These are phyloP conservation scores for Diabrotica virgifera DNA, from an alignment of 1,140 invertebrate species.

Conservation along the genomic window DNA sequence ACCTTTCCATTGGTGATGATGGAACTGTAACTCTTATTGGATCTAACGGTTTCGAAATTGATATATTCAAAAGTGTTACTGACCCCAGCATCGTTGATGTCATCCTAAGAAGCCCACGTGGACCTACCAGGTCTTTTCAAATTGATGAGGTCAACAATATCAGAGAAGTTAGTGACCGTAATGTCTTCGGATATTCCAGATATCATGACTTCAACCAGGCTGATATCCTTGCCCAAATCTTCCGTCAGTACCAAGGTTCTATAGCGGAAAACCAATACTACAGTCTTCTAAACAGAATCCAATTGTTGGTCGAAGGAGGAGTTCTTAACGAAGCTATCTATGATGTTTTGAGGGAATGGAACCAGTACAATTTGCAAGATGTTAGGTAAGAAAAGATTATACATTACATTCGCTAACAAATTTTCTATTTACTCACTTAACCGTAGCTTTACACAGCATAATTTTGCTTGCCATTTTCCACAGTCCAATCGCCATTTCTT, in stretches of 20 bases:
- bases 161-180: not conserved
- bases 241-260: not conserved
- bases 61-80: not conserved
- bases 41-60: not conserved
- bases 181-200: not conserved
- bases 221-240: not conserved
- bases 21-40: not conserved
- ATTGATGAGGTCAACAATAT: not conserved
- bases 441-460: too few relatives aligned
- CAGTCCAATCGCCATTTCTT: too few relatives aligned
- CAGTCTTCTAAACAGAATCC: not conserved
- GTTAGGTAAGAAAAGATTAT: not conserved
- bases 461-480: too few relatives aligned
- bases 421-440: too few relatives aligned
- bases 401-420: too few relatives aligned
- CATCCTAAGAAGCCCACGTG: not conserved
- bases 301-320: not conserved
- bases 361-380: not conserved
- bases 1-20: not conserved
- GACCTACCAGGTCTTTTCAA: not conserved
- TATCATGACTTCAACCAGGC: not conserved
- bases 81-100: not conserved
- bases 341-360: not conserved
- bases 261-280: not conserved
- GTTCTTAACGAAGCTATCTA: not conserved